Base-by-base conservation (phyloP, 2,888 invertebrate species). In the Pristionchus japonicus region DNA sequence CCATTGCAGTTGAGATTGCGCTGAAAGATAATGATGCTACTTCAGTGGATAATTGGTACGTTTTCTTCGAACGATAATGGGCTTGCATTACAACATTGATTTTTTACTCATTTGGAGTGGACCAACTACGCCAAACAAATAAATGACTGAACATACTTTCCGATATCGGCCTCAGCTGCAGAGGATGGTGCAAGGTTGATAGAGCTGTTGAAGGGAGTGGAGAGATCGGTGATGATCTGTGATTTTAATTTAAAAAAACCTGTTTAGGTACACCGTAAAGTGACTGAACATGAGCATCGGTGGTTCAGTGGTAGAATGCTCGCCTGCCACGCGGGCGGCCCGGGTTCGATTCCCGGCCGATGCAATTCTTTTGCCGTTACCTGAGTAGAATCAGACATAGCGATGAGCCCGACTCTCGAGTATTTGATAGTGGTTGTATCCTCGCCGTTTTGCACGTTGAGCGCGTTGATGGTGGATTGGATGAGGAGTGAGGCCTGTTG, bases 301-400 rank as follows among this genome's bases (percentile, higher is more conserved):
- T 87, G 80, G 88, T 93, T 93, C 91, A 93, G 92, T 91, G 93
- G 93, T 91, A 93, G 93, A 92, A 93, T 92, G 92, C 93, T 92
- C 92, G 92, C 92, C 92, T 92, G 93, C 92, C 92, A 92, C 92
- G 92, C 92, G 92, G 91, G 91, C 92, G 92, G 89, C 92, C 92
- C 91, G 92, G 92, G 93, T 92, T 92, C 92, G 92, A 93, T 92
- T 92, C 93, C 91, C 92, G 93, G 93, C 61, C 74, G 61, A 85
- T 27, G 86, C 74, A 77, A 83, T 47, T 61, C 77, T 23, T 88
- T 88, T 88, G 7, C 17, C 23, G 3, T 43, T 77, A 77, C 77
- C 77, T 77, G 40, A 27, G 77, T 27, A 11, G 4, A 7, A 47
- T 77, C 43, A 9, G 77, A 77, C 37, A 34, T 43, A 15, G 77